These are phyloP conservation scores for Cataglyphis cursor DNA, from an alignment of 2,888 invertebrate species.

Conservation along the genomic window DNA sequence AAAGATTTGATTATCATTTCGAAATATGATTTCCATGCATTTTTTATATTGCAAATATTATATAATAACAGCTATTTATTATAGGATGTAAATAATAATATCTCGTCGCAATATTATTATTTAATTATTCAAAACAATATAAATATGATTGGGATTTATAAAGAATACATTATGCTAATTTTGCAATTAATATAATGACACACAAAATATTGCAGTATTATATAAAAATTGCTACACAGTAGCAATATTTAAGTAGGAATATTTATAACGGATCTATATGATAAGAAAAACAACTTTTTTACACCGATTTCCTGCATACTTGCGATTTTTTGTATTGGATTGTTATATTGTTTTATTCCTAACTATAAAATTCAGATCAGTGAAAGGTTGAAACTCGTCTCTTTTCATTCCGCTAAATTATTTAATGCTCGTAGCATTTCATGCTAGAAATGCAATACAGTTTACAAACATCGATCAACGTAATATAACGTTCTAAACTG, in stretches of 20 bases:
- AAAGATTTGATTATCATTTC: not conserved
- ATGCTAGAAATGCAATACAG: constrained; percentile 54
- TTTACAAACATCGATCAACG: constrained; percentile 56
- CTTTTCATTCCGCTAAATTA: constrained; percentile 46
- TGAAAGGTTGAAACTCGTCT: constrained; percentile 44
- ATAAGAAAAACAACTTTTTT: constrained; percentile 24
- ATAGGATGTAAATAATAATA: not conserved
- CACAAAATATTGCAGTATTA: not conserved
- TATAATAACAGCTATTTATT: constrained; percentile 13
- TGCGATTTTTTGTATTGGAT: not conserved
- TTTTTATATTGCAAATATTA: not conserved
- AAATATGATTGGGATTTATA: not conserved
- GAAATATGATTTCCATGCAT: not conserved
- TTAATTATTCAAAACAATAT: constrained; percentile 31
- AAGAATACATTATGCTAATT: constrained; percentile 5
- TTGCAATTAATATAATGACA: not conserved
- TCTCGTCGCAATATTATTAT: not conserved
- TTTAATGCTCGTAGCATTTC: constrained; percentile 51
- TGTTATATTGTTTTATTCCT: constrained; percentile 30
- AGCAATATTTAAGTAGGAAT: not conserved
- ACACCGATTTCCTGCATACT: not conserved
- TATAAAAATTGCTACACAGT: not conserved
- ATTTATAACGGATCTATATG: not conserved
- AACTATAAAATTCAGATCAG: constrained; percentile 28
- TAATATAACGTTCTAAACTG: constrained; percentile 55